These are phyloP conservation scores for Pocota personata DNA, from an alignment of 2,888 invertebrate genomes.

Conservation along the genomic window DNA sequence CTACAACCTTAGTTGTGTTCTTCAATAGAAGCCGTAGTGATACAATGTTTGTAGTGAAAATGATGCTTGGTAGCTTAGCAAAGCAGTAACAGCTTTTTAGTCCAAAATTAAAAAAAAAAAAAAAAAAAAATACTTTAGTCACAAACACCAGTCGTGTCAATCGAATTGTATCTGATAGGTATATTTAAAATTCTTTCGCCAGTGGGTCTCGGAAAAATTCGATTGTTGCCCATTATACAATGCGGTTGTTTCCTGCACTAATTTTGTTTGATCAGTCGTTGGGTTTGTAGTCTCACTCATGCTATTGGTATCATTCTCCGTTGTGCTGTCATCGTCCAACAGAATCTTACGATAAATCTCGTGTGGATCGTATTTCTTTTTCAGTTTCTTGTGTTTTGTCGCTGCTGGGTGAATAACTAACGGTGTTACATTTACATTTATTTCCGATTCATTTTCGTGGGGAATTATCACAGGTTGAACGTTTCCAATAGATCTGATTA, in stretches of 20 bases:
- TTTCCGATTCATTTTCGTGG: slow-evolving; percentile 73
- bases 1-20: no score
- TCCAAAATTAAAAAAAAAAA: background rate
- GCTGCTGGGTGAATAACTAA: slow-evolving; percentile 28
- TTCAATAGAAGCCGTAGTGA: no score
- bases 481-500: slow-evolving; percentile 81
- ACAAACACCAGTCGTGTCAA: background rate
- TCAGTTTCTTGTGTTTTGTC: slow-evolving; percentile 64
- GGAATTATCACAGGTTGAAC: slow-evolving; percentile 78
- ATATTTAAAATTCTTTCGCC: slow-evolving; percentile 82
- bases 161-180: slow-evolving; percentile 66
- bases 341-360: slow-evolving; percentile 79
- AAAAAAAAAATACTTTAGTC: background rate
- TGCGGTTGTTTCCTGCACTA: slow-evolving; percentile 41
- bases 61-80: no score
- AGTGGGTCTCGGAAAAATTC: slow-evolving; percentile 83
- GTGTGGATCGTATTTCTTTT: slow-evolving; percentile 77
- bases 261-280: slow-evolving; percentile 54
- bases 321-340: slow-evolving; percentile 73
- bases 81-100: no score
- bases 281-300: slow-evolving; percentile 57
- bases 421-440: slow-evolving; percentile 55
- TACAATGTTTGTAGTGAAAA: no score
- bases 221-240: slow-evolving; percentile 71
- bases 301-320: slow-evolving; percentile 71